Evolutionary conservation across 2,797 vertebrate species (phyloP).

Genomic region (Peromyscus aztecus): DNA sequence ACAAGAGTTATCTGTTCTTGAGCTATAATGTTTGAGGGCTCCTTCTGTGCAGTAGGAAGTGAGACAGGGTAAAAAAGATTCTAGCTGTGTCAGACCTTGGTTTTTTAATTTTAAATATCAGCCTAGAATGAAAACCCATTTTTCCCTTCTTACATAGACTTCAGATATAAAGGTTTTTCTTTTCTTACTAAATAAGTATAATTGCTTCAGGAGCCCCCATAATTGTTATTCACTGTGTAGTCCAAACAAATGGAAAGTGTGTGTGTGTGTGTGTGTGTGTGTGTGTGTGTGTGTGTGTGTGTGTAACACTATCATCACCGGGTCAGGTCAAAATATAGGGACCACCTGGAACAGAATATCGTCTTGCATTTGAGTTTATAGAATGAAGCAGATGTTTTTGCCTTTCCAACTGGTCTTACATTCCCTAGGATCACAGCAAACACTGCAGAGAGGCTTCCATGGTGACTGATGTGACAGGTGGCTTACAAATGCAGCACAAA

Average conservation of each 20-base stretch:
- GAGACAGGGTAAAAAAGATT: slow-evolving; percentile 72
- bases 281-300: background rate
- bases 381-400: background rate
- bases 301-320: background rate
- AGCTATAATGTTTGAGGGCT: background rate
- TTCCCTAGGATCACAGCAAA: slow-evolving; percentile 34
- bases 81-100: slow-evolving; percentile 23
- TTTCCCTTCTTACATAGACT: background rate
- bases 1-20: background rate
- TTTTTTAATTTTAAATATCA: background rate
- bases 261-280: background rate
- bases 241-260: background rate
- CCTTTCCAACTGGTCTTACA: slow-evolving; percentile 64
- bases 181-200: background rate
- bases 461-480: slow-evolving; percentile 62
- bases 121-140: background rate
- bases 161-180: background rate
- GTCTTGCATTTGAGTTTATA: slow-evolving; percentile 63
- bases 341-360: slow-evolving; percentile 54
- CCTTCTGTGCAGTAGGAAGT: background rate
- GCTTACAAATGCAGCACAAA: slow-evolving; percentile 56
- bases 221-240: background rate
- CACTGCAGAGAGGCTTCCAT: background rate
- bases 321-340: slow-evolving; percentile 72
- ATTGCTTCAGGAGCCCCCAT: background rate